These are phyloP conservation scores for Montipora foliosa DNA, from an alignment of 64 coral and sea anemone species.

Conservation along the genomic window DNA sequence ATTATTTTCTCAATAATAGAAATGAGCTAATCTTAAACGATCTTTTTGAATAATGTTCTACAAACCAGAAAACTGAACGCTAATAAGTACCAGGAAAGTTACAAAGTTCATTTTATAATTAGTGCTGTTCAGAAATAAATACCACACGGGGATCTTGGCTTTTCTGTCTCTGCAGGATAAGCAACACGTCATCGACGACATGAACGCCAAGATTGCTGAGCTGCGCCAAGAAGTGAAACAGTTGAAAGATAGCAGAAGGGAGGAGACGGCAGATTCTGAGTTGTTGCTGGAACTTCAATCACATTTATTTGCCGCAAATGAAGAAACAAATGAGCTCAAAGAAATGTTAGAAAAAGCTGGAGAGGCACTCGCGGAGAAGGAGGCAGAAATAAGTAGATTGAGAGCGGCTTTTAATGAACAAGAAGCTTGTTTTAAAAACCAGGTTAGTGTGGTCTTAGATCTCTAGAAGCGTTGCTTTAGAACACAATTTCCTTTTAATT, in stretches of 20 bases:
- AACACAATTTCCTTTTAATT: too few species aligned
- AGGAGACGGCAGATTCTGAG: slow-evolving; percentile 13
- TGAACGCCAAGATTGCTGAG: slow-evolving; percentile 66
- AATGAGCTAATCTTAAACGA: too few species aligned
- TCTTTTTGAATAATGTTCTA: too few species aligned
- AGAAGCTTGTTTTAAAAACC: slow-evolving; percentile 59
- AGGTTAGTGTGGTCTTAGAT: slow-evolving; percentile 16
- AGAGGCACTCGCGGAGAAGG: slow-evolving; percentile 76
- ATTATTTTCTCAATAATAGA: too few species aligned
- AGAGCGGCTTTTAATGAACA: slow-evolving; percentile 59
- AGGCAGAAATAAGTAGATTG: slow-evolving; percentile 74
- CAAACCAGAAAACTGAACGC: too few species aligned
- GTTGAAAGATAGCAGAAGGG: slow-evolving; percentile 42
- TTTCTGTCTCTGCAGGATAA: slow-evolving; percentile 34
- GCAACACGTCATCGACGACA: slow-evolving; percentile 57
- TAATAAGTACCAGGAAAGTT: too few species aligned
- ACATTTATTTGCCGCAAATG: slow-evolving; percentile 59
- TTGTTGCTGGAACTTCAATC: slow-evolving; percentile 53
- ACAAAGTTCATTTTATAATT: too few species aligned
- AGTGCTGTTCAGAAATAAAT: not conserved
- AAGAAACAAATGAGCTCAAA: slow-evolving; percentile 62
- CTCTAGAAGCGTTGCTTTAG: not conserved
- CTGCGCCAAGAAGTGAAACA: slow-evolving; percentile 73
- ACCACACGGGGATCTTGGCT: not conserved
- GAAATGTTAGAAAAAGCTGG: slow-evolving; percentile 82